Base-by-base conservation (phyloP, 2,888 invertebrate genomes). In the Diloba caeruleocephala region DNA sequence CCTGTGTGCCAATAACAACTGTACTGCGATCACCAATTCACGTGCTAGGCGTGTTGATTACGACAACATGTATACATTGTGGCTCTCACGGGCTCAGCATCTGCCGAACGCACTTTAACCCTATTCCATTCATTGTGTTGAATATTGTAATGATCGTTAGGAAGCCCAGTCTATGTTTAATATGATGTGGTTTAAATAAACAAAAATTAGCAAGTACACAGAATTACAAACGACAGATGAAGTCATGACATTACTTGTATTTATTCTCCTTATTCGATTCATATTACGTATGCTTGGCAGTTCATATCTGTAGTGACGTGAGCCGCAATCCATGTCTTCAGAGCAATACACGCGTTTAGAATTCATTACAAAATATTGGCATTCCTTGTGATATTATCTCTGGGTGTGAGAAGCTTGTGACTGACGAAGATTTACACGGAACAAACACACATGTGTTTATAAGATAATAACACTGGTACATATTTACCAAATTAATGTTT, bases 341-440 rank as follows among this genome's bases (percentile, higher is more conserved):
- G 26, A 55, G 59, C 46, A 63, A 48, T 51, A 63, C 43, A 41
- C 55, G 46, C 34, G 65, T 52, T 52, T 45, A 46, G 65, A 65
- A 69, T 64, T 53, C 39, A 64, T 65, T 64, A 59, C 58, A 41
- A 54, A 62, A 58, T 48, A 41, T 53, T 46, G 46, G 15, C 50
- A 53, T 45, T 62, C 13, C 32, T 14, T 26, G 33, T 23, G 33
- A 41, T 63, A 57, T 51, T 54, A 53, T 34, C 53, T 21, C 34
- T 42, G 56, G 56, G 57, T 44, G 28, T 17, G 56, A 44, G 32
- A 63, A 63, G 44, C 63, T 57, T 49, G 48, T 49, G 60, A 63
- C 44, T 49, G 49, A 49, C 48, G 33, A 19, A 38, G 63, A 56
- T 48, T 60, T 32, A 56, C 43, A 59, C 23, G 39, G 31, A 42